Conservation (phyloP, 2,797 vertebrate species). For the Trematomus bernacchii region DNA sequence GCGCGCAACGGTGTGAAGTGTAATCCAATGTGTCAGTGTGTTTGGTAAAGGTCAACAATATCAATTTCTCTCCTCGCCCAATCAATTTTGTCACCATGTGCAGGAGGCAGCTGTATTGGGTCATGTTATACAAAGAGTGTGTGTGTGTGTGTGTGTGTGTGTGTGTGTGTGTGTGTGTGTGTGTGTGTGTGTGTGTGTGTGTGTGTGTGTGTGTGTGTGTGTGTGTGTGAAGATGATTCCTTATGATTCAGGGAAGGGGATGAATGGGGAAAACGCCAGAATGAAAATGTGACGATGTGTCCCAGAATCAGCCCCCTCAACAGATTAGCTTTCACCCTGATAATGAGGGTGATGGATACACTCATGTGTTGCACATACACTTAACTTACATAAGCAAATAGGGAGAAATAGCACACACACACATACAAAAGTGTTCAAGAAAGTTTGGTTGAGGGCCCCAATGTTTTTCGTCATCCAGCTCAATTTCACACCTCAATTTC, state of each 20-base stretch:
- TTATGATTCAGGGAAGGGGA: constrained; percentile 65
- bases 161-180: background rate
- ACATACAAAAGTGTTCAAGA: constrained; percentile 19
- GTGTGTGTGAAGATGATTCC: background rate
- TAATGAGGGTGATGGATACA: constrained; percentile 44
- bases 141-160: background rate
- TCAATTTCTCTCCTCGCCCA: constrained; percentile 20
- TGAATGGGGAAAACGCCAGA: constrained; percentile 50
- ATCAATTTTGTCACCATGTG: constrained; percentile 28
- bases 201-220: background rate
- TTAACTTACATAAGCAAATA: background rate
- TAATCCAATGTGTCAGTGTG: constrained; percentile 15
- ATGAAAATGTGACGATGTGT: constrained; percentile 67
- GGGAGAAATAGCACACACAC: background rate
- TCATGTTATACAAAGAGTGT: constrained; percentile 18
- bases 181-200: background rate
- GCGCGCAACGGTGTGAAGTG: background rate
- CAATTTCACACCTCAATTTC: constrained; percentile 21
- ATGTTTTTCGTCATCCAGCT: constrained; percentile 1
- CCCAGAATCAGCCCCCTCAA: constrained; percentile 77
- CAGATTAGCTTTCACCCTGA: constrained; percentile 68
- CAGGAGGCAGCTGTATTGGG: constrained; percentile 56
- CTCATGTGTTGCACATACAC: constrained; percentile 25
- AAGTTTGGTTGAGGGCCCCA: background rate
- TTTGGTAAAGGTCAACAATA: constrained; percentile 18